phyloP scores from a whole-genome alignment of 2,113 vertebrate species.

The Dicentrarchus labrax region DNA sequence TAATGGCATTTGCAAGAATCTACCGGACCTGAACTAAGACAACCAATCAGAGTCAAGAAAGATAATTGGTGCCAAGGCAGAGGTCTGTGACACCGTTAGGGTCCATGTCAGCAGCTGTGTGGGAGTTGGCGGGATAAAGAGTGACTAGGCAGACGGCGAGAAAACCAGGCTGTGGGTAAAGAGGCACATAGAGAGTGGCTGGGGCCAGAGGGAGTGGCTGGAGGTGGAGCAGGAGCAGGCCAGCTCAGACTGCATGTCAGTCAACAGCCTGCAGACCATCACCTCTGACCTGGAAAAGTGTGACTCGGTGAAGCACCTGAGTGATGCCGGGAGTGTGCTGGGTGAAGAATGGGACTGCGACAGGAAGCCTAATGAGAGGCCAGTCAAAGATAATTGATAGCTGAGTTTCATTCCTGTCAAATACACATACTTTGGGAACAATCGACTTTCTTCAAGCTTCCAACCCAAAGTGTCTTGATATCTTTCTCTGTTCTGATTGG shows the following conservation, averaged over 20 bases:
- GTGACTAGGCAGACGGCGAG: slow-evolving; percentile 75
- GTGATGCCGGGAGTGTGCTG: slow-evolving; percentile 73
- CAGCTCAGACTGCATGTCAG: slow-evolving; percentile 83
- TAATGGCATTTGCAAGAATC: too few relatives aligned
- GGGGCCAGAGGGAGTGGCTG: slow-evolving; percentile 75
- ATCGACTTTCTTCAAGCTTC: too few relatives aligned
- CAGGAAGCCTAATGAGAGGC: slow-evolving; percentile 15
- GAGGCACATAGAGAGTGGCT: slow-evolving; percentile 77
- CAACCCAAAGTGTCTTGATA: too few relatives aligned
- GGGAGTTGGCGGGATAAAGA: slow-evolving; percentile 48
- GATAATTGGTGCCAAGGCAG: slow-evolving; percentile 77
- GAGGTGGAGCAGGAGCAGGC: slow-evolving; percentile 54
- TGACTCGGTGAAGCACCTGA: slow-evolving; percentile 91
- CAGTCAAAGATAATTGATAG: too few relatives aligned
- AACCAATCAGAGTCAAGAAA: too few relatives aligned
- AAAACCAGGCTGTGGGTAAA: slow-evolving; percentile 82
- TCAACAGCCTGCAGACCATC: slow-evolving; percentile 91
- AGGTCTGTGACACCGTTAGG: slow-evolving; percentile 38
- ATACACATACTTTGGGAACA: too few relatives aligned
- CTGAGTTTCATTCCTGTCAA: too few relatives aligned
- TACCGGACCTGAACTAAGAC: too few relatives aligned
- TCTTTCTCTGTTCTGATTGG: too few relatives aligned
- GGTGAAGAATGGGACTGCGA: slow-evolving; percentile 61
- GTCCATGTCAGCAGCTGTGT: slow-evolving; percentile 42
- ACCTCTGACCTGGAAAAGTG: slow-evolving; percentile 93